Percentiles rank a stretch among this genome's conserved stretches.
Conservation (phyloP, 2,888 invertebrate species). For the Xestia sexstrigata region DNA sequence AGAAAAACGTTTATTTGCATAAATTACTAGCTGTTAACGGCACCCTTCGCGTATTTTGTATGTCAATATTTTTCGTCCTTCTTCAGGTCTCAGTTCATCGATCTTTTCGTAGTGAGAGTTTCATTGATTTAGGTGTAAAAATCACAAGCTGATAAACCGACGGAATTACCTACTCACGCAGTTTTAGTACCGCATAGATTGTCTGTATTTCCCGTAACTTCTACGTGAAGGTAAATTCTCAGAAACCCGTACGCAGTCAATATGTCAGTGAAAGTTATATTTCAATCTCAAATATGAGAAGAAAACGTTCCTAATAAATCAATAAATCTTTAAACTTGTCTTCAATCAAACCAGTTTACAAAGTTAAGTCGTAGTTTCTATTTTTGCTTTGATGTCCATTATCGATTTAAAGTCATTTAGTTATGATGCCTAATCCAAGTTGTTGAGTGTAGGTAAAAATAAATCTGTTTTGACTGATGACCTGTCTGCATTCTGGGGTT, state of each 20-base stretch:
- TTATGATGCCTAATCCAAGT: slow-evolving; percentile 33
- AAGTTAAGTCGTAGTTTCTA: slow-evolving; percentile 46
- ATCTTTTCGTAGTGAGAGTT: neutral
- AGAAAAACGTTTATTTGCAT: neutral
- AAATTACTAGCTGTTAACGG: neutral
- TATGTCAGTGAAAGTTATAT: slow-evolving; percentile 59
- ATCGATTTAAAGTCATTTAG: slow-evolving; percentile 38
- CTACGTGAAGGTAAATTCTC: neutral
- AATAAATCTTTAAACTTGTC: slow-evolving; percentile 59
- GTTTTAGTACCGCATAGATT: neutral
- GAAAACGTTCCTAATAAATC: slow-evolving; percentile 50
- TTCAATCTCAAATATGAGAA: slow-evolving; percentile 50
- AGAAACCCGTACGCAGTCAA: slow-evolving; percentile 19
- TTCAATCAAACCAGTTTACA: slow-evolving; percentile 55
- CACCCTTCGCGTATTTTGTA: neutral
- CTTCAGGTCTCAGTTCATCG: neutral
- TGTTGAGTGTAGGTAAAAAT: slow-evolving; percentile 36
- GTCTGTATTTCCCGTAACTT: neutral
- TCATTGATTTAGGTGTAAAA: neutral
- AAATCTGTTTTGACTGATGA: slow-evolving; percentile 50
- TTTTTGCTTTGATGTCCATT: slow-evolving; percentile 47
- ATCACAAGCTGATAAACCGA: neutral
- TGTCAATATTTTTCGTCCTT: neutral
- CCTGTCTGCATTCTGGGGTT: slow-evolving; percentile 13
- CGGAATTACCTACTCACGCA: neutral